Conservation (phyloP, 2,797 vertebrate genomes). For the Ctenochaetus hawaiiensis region DNA sequence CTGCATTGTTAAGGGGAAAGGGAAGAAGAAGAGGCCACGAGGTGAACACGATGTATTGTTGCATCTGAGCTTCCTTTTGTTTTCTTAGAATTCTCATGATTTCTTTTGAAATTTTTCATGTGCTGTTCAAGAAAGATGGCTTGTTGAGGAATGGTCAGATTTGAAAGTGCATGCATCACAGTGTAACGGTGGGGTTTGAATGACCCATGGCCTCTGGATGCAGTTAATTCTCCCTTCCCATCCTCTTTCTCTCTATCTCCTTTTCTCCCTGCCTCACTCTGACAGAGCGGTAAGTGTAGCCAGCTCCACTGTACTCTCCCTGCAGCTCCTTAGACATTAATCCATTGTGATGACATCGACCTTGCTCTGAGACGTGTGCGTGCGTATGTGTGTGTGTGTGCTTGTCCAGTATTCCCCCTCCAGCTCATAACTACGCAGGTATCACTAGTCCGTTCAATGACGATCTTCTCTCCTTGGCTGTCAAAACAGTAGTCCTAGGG, state of each 20-base stretch:
- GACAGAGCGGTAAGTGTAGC: conserved; percentile 85
- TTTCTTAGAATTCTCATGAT: conserved; percentile 25
- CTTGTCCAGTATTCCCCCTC: conserved; percentile 74
- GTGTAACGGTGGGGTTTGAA: conserved; percentile 50
- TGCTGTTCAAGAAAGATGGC: conserved; percentile 36
- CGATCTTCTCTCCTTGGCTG: conserved; percentile 85
- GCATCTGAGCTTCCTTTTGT: conserved; percentile 27
- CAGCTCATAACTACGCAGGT: conserved; percentile 82
- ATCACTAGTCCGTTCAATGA: conserved; percentile 85
- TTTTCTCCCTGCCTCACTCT: conserved; percentile 75
- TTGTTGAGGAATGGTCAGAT: conserved; percentile 9
- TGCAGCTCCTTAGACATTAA: conserved; percentile 87
- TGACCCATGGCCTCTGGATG: conserved; percentile 77
- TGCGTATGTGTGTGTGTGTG: conserved; percentile 60
- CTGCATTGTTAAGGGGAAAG: conserved; percentile 64
- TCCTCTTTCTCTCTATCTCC: conserved; percentile 69
- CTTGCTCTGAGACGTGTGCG: conserved; percentile 85
- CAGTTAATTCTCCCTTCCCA: conserved; percentile 67
- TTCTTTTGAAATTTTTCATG: neutral
- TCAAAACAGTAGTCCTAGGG: conserved; percentile 84
- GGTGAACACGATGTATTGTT: conserved; percentile 56
- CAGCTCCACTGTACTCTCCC: conserved; percentile 84
- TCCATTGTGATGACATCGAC: conserved; percentile 89
- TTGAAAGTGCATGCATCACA: conserved; percentile 7
- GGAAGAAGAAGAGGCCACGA: conserved; percentile 70